These are phyloP conservation scores for Brenthis hecate DNA, from an alignment of 2,888 invertebrate species.

Conservation along the genomic window DNA sequence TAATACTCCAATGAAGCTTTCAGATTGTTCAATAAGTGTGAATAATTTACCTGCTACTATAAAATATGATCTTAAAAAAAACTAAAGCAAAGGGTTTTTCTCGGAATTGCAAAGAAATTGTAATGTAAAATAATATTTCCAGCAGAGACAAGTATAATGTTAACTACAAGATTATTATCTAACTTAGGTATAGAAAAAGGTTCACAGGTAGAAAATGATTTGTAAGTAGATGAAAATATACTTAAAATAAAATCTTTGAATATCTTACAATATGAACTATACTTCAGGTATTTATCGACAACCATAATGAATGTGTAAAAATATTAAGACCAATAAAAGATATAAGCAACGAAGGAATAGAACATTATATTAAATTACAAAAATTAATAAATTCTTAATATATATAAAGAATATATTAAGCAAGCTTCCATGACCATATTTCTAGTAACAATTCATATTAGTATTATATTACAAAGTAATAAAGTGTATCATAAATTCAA, in stretches of 20 bases:
- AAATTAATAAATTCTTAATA: no score
- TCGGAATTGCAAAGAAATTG: conserved; percentile 83
- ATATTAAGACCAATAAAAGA: conserved; percentile 90
- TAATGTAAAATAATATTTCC: conserved; percentile 86
- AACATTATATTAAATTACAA: conserved; percentile 79
- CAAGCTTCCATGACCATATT: no score
- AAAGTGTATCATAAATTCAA: neutral
- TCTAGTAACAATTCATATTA: conserved; percentile 4
- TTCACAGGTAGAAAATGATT: conserved; percentile 88
- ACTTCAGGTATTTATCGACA: conserved; percentile 87
- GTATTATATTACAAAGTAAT: neutral
- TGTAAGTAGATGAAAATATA: conserved; percentile 71
- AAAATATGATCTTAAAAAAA: conserved; percentile 83
- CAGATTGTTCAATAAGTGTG: conserved; percentile 1
- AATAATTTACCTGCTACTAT: conserved; percentile 74
- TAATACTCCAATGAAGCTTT: neutral
- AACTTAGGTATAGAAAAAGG: conserved; percentile 92
- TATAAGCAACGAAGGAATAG: conserved; percentile 88
- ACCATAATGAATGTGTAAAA: conserved; percentile 81
- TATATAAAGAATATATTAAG: no score
- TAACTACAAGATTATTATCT: conserved; percentile 88
- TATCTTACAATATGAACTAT: neutral
- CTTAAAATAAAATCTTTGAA: neutral
- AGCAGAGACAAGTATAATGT: conserved; percentile 86
- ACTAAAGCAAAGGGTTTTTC: conserved; percentile 80